Percentiles rank a stretch among this genome's conserved stretches.
These are phyloP conservation scores for Andrena trimmerana DNA, from an alignment of 2,888 invertebrate genomes.

Conservation along the genomic window DNA sequence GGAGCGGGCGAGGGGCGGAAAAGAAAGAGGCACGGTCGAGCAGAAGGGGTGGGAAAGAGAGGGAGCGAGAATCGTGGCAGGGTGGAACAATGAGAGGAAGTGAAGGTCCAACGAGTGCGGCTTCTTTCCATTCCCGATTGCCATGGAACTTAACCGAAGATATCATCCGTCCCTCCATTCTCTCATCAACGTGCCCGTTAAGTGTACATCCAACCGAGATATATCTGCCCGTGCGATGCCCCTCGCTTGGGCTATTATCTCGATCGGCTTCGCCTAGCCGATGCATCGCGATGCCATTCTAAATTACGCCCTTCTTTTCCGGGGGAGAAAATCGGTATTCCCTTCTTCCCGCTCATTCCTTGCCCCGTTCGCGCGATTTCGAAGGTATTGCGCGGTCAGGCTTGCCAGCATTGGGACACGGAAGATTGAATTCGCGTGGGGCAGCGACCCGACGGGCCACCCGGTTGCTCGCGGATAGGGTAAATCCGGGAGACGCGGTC, in stretches of 20 bases:
- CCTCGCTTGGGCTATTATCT: slow-evolving; percentile 62
- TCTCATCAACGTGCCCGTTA: slow-evolving; percentile 77
- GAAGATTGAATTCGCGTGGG: slow-evolving; percentile 48
- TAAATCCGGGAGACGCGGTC: too few species aligned
- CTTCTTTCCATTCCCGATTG: slow-evolving; percentile 79
- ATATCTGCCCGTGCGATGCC: slow-evolving; percentile 63
- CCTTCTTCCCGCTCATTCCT: slow-evolving; percentile 10
- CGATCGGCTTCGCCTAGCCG: slow-evolving; percentile 67
- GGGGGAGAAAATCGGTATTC: neutral
- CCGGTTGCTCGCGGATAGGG: neutral
- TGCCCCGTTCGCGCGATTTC: neutral
- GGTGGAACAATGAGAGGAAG: slow-evolving; percentile 84
- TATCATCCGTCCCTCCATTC: slow-evolving; percentile 74
- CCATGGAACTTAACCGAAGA: slow-evolving; percentile 69
- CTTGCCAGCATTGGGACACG: slow-evolving; percentile 55
- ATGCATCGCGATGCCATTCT: slow-evolving; percentile 66
- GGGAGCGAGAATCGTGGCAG: slow-evolving; percentile 45
- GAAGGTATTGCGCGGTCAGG: slow-evolving; percentile 30
- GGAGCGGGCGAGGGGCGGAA: slow-evolving; percentile 1
- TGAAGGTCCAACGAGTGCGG: slow-evolving; percentile 84
- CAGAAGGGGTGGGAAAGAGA: slow-evolving; percentile 30
- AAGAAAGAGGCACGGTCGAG: neutral
- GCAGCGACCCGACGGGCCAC: slow-evolving; percentile 4
- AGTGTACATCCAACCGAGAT: slow-evolving; percentile 63
- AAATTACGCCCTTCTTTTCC: slow-evolving; percentile 57